These are phyloP conservation scores for Trachops cirrhosus DNA, from an alignment of 2,797 vertebrate species.

Conservation along the genomic window DNA sequence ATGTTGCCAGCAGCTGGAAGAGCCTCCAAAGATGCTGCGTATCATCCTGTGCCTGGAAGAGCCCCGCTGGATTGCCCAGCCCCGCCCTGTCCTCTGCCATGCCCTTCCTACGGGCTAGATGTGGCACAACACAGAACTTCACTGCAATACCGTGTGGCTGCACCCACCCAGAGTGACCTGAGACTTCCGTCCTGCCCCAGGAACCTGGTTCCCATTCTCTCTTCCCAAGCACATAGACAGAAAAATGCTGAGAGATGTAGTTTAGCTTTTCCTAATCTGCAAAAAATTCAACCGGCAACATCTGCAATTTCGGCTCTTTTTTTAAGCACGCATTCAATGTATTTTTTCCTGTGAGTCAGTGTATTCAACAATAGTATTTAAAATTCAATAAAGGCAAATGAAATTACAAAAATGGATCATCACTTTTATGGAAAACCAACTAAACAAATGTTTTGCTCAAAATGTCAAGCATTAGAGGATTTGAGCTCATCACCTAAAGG, in stretches of 20 bases:
- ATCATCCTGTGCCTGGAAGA: background rate
- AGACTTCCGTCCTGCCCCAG: background rate
- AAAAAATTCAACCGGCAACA: constrained; percentile 22
- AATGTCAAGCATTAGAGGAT: constrained; percentile 58
- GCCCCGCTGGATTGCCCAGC: background rate
- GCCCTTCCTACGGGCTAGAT: background rate
- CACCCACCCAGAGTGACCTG: background rate
- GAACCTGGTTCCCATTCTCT: background rate
- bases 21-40: background rate
- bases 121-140: background rate
- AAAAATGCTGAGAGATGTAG: constrained; percentile 4
- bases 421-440: constrained; percentile 48
- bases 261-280: constrained; percentile 10
- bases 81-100: background rate
- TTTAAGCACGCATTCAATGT: background rate
- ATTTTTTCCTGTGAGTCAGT: background rate
- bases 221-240: background rate
- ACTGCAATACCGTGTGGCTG: background rate
- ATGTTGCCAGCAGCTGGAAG: background rate
- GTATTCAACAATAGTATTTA: constrained; percentile 43
- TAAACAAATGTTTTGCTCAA: constrained; percentile 55
- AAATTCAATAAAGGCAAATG: constrained; percentile 64
- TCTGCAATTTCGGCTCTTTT: background rate
- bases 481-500: constrained; percentile 18
- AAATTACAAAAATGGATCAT: constrained; percentile 53